Conservation (phyloP, 2,113 vertebrate genomes). For the Sinosuthora webbiana region DNA sequence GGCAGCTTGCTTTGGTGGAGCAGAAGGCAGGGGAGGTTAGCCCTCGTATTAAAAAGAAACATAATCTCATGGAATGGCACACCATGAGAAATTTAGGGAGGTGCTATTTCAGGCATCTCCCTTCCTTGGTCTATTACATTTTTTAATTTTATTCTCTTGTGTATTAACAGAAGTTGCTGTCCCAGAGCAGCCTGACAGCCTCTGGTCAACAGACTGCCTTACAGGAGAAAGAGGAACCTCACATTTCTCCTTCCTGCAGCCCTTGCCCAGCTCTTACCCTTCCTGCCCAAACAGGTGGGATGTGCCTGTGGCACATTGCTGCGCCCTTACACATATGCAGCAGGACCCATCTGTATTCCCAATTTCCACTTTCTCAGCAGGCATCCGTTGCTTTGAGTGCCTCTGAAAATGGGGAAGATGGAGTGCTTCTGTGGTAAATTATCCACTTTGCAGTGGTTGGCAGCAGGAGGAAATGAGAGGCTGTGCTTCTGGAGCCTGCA, state of each 20-base stretch:
- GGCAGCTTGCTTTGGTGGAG: background rate
- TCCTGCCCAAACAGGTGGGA: background rate
- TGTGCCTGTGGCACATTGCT: rapidly evolving
- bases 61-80: background rate
- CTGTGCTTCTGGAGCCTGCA: rapidly evolving
- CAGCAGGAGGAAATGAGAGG: background rate
- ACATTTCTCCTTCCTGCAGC: background rate
- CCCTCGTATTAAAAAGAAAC: background rate
- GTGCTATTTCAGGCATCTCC: background rate
- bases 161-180: background rate
- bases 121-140: background rate
- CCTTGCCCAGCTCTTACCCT: background rate
- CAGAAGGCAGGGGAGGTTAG: background rate
- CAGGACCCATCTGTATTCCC: background rate
- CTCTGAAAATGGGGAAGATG: background rate
- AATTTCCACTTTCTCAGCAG: rapidly evolving
- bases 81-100: background rate
- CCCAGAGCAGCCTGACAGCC: too few relatives aligned
- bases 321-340: rapidly evolving
- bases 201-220: background rate
- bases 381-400: rapidly evolving
- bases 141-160: background rate
- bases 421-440: background rate
- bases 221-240: background rate
- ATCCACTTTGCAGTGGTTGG: background rate